phyloP scores from a whole-genome alignment of 2,797 vertebrate species.

The Semotilus atromaculatus region DNA sequence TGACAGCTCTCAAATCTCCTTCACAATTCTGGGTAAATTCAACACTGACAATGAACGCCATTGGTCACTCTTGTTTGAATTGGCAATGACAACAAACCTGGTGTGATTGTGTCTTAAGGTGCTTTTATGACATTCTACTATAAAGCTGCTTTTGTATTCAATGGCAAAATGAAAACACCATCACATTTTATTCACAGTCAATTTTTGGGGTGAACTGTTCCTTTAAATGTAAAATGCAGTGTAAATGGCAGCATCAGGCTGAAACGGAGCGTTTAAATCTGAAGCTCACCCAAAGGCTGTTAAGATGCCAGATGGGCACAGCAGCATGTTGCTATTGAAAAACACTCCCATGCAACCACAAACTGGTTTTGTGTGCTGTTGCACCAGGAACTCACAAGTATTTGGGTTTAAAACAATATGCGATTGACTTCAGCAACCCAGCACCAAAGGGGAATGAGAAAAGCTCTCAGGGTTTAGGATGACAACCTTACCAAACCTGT shows the following conservation, averaged over 20 bases:
- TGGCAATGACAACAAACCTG: not conserved
- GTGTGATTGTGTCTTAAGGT: no score
- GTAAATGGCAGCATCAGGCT: slow-evolving; percentile 1
- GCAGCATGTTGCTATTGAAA: slow-evolving; percentile 35
- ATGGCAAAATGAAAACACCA: not conserved
- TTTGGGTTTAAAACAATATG: slow-evolving; percentile 60
- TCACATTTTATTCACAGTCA: not conserved
- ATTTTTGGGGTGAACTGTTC: not conserved
- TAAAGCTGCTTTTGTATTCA: not conserved
- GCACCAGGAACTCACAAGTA: slow-evolving; percentile 59
- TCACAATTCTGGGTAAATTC: not conserved
- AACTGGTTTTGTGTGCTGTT: slow-evolving; percentile 58
- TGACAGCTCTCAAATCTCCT: not conserved
- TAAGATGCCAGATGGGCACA: slow-evolving; percentile 29
- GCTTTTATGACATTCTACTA: not conserved
- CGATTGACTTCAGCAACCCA: slow-evolving; percentile 46
- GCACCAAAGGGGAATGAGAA: slow-evolving; percentile 34
- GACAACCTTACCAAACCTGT: slow-evolving; percentile 56
- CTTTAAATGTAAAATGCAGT: slow-evolving; percentile 7
- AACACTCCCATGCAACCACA: slow-evolving; percentile 46
- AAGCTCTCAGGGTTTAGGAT: slow-evolving; percentile 35
- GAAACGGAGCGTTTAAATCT: not conserved
- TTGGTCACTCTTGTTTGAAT: no score
- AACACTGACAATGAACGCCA: not conserved
- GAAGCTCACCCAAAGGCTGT: slow-evolving; percentile 23